phyloP scores from a whole-genome alignment of 2,888 invertebrate genomes.

The Cephus pygmeus region DNA sequence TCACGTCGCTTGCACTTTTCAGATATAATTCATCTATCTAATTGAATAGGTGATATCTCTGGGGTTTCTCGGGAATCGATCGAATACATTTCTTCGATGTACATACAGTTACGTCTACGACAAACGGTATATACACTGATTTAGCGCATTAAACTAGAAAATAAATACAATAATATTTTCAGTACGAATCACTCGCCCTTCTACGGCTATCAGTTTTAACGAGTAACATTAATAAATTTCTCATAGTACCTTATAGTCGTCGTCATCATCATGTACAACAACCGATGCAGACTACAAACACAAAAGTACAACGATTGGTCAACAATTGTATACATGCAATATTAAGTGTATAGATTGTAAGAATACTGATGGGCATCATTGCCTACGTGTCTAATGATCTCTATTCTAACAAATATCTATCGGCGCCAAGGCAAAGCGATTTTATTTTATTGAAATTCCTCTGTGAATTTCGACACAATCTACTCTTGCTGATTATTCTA shows the following conservation, averaged over 20 bases:
- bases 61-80: neutral
- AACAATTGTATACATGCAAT: constrained; percentile 35
- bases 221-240: constrained; percentile 23
- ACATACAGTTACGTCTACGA: neutral
- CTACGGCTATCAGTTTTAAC: constrained; percentile 14
- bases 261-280: neutral
- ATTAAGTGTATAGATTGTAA: constrained; percentile 4
- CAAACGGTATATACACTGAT: constrained; percentile 20
- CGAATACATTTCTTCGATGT: neutral
- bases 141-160: constrained; percentile 28
- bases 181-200: constrained; percentile 14
- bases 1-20: neutral
- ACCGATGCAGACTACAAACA: constrained; percentile 23
- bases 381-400: neutral
- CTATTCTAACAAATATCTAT: neutral
- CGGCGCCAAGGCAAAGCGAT: neutral
- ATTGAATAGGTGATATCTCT: neutral
- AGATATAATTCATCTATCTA: neutral
- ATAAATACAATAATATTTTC: constrained; percentile 32
- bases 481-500: neutral
- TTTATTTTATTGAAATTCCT: neutral
- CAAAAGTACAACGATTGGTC: constrained; percentile 43
- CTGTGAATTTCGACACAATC: neutral
- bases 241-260: constrained; percentile 4
- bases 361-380: constrained; percentile 27